Evolutionary conservation across 1,140 invertebrate species (phyloP), one percentile per base, ranked within the genome.

Genomic region (Globodera rostochiensis): DNA sequence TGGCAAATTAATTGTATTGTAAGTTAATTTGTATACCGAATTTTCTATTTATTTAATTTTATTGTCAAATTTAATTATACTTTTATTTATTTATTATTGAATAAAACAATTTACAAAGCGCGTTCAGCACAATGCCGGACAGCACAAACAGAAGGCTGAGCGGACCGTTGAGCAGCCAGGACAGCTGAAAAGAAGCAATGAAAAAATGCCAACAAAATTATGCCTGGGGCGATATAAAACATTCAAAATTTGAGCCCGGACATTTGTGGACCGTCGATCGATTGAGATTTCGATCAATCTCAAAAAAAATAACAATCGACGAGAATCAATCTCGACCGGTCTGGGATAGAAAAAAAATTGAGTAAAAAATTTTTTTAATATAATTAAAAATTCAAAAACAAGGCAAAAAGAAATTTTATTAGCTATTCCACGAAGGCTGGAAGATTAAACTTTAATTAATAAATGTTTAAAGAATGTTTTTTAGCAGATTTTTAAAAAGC

Each of bases 101-200:
- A 64, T 36, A 36, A 36, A 36, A 36, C 36, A 82, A 88, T 49
- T 88, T 85, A 46, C 85, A 89, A 8, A 88, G 80, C 53, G 80
- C 53, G 80, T 88, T 88, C 3, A 89, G 81, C 64, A 88, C 64
- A 74, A 88, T 81, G 25, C 87, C 87, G 64, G 82, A 73, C 47
- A 84, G 45, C 21, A 87, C 87, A 70, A 82, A 88, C 60, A 86
- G 81, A 15, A 88, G 79, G 19, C 87, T 89, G 19, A 89, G 73
- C 49, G 86, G 85, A 25, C 88, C 88, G 73, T 88, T 88, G 46
- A 88, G 81, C 50, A 89, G 60, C 57, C 80, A 83, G 49, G 88
- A 89, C 45, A 88, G 69, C 85, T 77, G 7, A 60, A 50, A 49
- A 47, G 6, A 75, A 15, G 50, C 49, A 19, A 45, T 45, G 36